phyloP scores from a whole-genome alignment of 2,888 invertebrate genomes.

The Therioaphis trifolii region DNA sequence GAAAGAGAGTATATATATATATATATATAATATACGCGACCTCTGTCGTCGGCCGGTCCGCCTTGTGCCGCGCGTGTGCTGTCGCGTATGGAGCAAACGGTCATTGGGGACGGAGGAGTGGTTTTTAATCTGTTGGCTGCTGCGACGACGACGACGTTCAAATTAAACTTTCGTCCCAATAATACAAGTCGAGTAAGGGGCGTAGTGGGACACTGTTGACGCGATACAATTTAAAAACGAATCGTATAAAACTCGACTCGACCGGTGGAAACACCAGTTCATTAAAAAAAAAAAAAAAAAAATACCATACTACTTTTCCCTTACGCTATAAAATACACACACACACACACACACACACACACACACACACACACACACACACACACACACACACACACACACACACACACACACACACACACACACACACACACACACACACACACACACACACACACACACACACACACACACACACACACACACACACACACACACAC shows the following conservation, averaged over 20 bases:
- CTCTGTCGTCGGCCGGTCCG: no score
- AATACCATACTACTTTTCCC: not conserved
- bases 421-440: no score
- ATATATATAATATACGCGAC: no score
- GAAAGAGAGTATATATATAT: no score
- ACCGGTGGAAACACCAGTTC: slow-evolving; percentile 4
- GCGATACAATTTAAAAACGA: slow-evolving; percentile 51
- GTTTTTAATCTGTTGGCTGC: slow-evolving; percentile 50
- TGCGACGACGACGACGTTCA: slow-evolving; percentile 31
- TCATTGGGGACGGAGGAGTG: slow-evolving; percentile 29
- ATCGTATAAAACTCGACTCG: slow-evolving; percentile 26
- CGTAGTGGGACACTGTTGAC: not conserved
- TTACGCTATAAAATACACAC: not conserved
- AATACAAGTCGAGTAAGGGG: slow-evolving; percentile 17
- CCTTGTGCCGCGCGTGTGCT: not conserved
- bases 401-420: no score
- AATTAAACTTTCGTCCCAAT: slow-evolving; percentile 45
- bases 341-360: not conserved
- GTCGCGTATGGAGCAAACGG: slow-evolving; percentile 26
- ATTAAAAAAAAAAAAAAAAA: slow-evolving; percentile 32
- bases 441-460: no score
- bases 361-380: no score
- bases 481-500: no score
- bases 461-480: no score
- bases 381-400: no score